phyloP scores from a whole-genome alignment of 2,888 invertebrate genomes.

The Sarcophaga carnaria region DNA sequence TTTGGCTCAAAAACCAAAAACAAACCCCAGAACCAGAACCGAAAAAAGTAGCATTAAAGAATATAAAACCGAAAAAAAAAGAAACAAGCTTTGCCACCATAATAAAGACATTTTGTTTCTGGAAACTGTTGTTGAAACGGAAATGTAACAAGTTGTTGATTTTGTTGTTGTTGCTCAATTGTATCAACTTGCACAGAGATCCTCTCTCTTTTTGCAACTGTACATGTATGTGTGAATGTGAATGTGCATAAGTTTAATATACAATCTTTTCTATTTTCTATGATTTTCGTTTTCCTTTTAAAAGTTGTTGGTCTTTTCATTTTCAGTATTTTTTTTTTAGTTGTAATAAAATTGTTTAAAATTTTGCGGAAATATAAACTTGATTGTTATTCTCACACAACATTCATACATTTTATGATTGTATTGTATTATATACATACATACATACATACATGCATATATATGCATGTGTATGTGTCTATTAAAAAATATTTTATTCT shows the following conservation, averaged over 20 bases:
- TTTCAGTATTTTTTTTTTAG: not conserved
- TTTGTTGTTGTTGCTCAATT: slow-evolving; percentile 34
- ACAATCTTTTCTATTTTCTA: slow-evolving; percentile 5
- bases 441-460: not conserved
- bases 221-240: not conserved
- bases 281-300: slow-evolving; percentile 13
- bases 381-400: slow-evolving; percentile 68
- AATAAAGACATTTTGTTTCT: slow-evolving; percentile 62
- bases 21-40: not conserved
- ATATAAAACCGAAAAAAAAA: slow-evolving; percentile 22
- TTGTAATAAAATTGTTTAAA: slow-evolving; percentile 65
- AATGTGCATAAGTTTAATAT: slow-evolving; percentile 5
- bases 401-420: slow-evolving; percentile 44
- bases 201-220: not conserved
- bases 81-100: slow-evolving; percentile 24
- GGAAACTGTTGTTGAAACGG: slow-evolving; percentile 59
- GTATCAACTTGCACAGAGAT: slow-evolving; percentile 37
- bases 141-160: slow-evolving; percentile 68
- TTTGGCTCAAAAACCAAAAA: slow-evolving; percentile 35
- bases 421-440: not conserved
- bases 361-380: slow-evolving; percentile 66
- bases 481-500: no score
- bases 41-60: not conserved
- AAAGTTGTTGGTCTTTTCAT: slow-evolving; percentile 26
- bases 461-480: not conserved